Evolutionary conservation across 2,113 vertebrate species (phyloP).

Genomic region (Perccottus glenii): DNA sequence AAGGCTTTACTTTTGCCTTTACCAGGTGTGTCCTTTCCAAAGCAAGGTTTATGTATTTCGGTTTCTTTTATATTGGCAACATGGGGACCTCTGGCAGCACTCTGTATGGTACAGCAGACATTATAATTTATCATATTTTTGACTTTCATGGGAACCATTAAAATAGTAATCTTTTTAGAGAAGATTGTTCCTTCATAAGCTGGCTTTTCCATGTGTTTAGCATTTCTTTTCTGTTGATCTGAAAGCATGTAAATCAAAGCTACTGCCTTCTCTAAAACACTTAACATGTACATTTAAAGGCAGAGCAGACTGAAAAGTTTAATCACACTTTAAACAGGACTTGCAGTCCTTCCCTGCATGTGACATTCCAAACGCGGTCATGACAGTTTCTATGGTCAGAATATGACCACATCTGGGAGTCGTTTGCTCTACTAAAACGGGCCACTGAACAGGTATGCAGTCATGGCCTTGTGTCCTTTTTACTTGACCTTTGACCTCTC

Average conservation of each 20-base stretch:
- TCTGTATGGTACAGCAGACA: constrained; percentile 27
- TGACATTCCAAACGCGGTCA: constrained; percentile 12
- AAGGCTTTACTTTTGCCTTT: constrained; percentile 35
- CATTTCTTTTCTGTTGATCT: constrained; percentile 36
- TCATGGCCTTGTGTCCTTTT: constrained; percentile 35
- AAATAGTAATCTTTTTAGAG: constrained; percentile 17
- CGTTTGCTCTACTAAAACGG: constrained; percentile 40
- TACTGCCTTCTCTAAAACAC: constrained; percentile 16
- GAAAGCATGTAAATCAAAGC: constrained; percentile 57
- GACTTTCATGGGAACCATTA: constrained; percentile 24
- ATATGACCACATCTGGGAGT: constrained; percentile 64
- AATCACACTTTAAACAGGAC: constrained; percentile 28
- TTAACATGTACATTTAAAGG: constrained; percentile 23
- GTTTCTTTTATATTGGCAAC: constrained; percentile 46
- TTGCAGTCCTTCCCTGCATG: neutral
- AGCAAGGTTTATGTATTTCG: constrained; percentile 53
- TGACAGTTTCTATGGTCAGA: constrained; percentile 7
- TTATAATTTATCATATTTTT: constrained; percentile 48
- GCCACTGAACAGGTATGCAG: constrained; percentile 68
- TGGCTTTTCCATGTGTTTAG: constrained; percentile 53
- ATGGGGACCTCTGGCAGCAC: constrained; percentile 33
- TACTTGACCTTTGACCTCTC: constrained; percentile 42
- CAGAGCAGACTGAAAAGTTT: constrained; percentile 31
- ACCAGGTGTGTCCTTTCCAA: constrained; percentile 59
- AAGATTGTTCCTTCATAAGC: constrained; percentile 15